Evolutionary conservation across 2,113 vertebrate species (phyloP).

Genomic region (Mus pahari): DNA sequence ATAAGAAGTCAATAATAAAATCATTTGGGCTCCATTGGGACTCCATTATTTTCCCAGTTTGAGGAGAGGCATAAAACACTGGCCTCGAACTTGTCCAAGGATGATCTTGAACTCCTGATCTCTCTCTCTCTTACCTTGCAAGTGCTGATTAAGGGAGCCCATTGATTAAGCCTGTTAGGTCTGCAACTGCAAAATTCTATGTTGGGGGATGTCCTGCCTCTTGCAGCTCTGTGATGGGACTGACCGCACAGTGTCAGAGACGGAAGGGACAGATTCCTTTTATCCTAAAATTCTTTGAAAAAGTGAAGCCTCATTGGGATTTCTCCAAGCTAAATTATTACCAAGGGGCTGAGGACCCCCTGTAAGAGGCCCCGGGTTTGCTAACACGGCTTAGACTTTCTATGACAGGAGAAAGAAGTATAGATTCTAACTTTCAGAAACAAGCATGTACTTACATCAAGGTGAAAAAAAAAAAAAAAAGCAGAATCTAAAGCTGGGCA

Average conservation of each 20-base stretch:
- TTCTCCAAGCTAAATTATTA: not conserved
- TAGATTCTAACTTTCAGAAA: not conserved
- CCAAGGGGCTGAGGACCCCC: not conserved
- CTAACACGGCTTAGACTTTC: accelerated
- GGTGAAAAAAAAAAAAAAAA: not conserved
- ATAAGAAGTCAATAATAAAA: not conserved
- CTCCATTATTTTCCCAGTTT: not conserved
- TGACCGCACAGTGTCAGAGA: accelerated
- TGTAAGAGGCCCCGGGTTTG: accelerated
- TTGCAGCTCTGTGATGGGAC: not conserved
- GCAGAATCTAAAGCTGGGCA: not conserved
- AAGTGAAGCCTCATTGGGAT: not conserved
- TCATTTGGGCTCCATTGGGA: not conserved
- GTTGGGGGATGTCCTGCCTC: not conserved
- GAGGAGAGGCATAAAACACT: not conserved
- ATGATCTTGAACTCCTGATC: not conserved
- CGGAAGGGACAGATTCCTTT: not conserved
- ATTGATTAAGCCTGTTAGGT: not conserved
- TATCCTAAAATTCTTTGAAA: not conserved
- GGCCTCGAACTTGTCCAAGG: not conserved
- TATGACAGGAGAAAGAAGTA: accelerated
- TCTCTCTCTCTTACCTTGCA: not conserved
- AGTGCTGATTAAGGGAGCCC: not conserved
- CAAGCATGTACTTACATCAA: not conserved
- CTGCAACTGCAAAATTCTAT: not conserved